A percentile compares a stretch with the other conserved stretches of the same genome.
These are phyloP conservation scores for Scyliorhinus canicula DNA, from an alignment of 2,797 vertebrate genomes.

Conservation along the genomic window DNA sequence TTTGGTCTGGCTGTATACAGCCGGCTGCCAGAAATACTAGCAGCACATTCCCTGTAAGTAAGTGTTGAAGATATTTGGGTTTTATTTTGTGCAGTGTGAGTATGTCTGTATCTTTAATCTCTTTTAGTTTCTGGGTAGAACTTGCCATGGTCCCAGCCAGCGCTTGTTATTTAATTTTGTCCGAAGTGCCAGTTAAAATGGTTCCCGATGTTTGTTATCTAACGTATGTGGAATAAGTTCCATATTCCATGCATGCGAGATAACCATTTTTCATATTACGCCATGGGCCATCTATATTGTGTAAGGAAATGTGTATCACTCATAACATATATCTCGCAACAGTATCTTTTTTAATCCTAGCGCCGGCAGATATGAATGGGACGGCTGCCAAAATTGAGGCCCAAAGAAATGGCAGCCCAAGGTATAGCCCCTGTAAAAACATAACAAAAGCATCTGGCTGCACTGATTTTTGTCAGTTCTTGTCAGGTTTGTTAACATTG, in stretches of 20 bases:
- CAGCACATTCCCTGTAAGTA: background rate
- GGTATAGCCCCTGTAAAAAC: conserved; percentile 17
- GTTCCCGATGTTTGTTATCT: background rate
- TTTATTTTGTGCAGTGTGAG: background rate
- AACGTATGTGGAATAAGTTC: background rate
- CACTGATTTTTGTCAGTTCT: conserved; percentile 23
- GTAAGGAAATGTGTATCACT: background rate
- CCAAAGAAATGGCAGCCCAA: background rate
- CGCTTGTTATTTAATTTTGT: background rate
- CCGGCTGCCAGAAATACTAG: too few species aligned
- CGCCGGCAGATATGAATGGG: background rate
- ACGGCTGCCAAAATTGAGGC: conserved; percentile 20
- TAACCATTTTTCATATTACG: background rate
- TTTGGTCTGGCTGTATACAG: background rate
- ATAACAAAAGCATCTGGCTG: conserved; percentile 32
- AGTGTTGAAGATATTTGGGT: background rate
- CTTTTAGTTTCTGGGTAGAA: background rate
- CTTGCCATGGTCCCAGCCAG: background rate
- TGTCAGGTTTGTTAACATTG: conserved; percentile 35
- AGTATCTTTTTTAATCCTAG: background rate
- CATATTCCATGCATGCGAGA: background rate
- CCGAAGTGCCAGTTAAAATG: background rate
- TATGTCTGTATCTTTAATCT: background rate
- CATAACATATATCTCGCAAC: background rate
- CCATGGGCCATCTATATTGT: background rate